Conservation (phyloP, 2,888 invertebrate species). For the Bruchidius siliquastri region DNA sequence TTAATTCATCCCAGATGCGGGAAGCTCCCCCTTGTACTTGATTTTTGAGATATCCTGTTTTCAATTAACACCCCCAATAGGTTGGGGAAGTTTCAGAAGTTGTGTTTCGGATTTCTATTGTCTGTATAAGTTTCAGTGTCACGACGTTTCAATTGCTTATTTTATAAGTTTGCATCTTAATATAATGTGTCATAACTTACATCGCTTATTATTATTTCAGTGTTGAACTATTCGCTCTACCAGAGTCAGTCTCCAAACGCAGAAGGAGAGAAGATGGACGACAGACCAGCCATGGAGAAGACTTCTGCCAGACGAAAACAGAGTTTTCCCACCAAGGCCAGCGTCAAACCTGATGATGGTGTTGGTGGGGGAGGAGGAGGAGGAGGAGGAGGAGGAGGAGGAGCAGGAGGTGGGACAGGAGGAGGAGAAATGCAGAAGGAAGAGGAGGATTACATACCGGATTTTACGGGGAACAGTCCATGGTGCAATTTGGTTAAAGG, state of each 20-base stretch:
- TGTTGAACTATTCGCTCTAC: slow-evolving; percentile 20
- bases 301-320: slow-evolving; percentile 72
- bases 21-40: too few relatives aligned
- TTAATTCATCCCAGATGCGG: neutral
- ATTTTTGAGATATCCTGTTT: too few relatives aligned
- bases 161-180: too few relatives aligned
- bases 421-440: slow-evolving; percentile 19
- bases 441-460: slow-evolving; percentile 32
- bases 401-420: neutral
- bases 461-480: slow-evolving; percentile 44
- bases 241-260: neutral
- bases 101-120: too few relatives aligned
- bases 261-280: neutral
- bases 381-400: neutral
- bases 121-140: too few relatives aligned
- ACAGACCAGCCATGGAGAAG: slow-evolving; percentile 16
- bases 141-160: too few relatives aligned
- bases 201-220: neutral
- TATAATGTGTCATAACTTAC: too few relatives aligned
- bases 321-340: slow-evolving; percentile 71
- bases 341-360: slow-evolving; percentile 25
- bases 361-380: slow-evolving; percentile 11
- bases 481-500: slow-evolving; percentile 46
- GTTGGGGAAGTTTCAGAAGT: too few relatives aligned
- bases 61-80: too few relatives aligned